Evolutionary conservation across 2,888 invertebrate species (phyloP), one percentile per base, ranked within the genome.

Genomic region (Perizoma affinitatum): DNA sequence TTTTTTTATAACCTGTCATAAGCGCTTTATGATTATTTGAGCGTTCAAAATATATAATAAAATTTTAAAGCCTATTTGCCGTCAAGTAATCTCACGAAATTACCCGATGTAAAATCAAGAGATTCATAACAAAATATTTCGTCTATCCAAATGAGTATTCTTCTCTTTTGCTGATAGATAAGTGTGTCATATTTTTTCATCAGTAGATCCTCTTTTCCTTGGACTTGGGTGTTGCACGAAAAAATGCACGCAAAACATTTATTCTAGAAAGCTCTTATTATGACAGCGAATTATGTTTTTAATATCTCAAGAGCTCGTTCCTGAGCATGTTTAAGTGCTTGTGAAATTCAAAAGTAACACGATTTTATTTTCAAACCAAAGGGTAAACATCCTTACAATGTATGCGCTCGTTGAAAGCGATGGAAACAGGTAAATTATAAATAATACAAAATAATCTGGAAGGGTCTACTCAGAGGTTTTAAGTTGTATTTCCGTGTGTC

Each of bases 11-110:
- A 86, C 82, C 86, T 80, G 82, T 80, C 84, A 82, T 90, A 87
- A 90, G 84, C 83, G 79, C 73, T 87, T 88, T 87, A 90, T 86
- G 86, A 86, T 88, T 87, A 88, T 88, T 90, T 86, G 86, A 83
- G 79, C 85, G 87, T 80, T 82, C 75, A 76, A 81, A 86, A 83
- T 78, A 79, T 79, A 77, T 82, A 81, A 84, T 87, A 87, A 89
- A 84, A 84, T 79, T 87, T 85, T 84, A 85, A 87, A 79, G 84
- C 74, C 82, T 75, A 81, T 84, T 86, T 78, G 72, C 76, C 77
- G 80, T 70, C 74, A 76, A 80, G 80, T 84, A 82, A 85, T 84
- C 77, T 82, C 71, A 62, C 74, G 75, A 79, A 80, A 83, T 82
- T 80, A 78, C 80, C 65, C 55, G 66, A 73, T 75, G 74, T 80